Conservation (phyloP, 2,113 vertebrate species). For the Psittacus erithacus region DNA sequence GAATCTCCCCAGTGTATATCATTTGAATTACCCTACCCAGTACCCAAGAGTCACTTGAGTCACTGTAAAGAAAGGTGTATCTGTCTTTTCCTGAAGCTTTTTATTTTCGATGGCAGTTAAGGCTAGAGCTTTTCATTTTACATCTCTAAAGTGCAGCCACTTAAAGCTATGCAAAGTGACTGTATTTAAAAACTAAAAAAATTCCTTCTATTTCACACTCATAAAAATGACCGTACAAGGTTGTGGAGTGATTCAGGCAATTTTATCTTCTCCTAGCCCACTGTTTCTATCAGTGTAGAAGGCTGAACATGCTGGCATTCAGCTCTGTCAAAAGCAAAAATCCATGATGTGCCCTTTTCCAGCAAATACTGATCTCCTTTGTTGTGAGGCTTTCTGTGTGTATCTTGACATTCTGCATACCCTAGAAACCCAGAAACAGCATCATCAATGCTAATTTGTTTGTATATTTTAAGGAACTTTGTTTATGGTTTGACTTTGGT, state of each 20-base stretch:
- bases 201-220: not conserved
- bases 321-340: not conserved
- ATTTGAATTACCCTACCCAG: not conserved
- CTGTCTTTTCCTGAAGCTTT: not conserved
- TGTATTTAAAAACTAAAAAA: not conserved
- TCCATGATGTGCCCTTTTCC: slow-evolving; percentile 14
- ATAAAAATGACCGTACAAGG: not conserved
- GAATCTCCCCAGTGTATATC: not conserved
- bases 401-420: not conserved
- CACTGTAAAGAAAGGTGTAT: not conserved
- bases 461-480: slow-evolving; percentile 22
- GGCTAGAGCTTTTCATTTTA: not conserved
- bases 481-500: not conserved
- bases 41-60: not conserved
- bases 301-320: not conserved
- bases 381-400: slow-evolving; percentile 34
- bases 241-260: not conserved
- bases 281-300: not conserved
- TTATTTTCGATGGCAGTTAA: not conserved
- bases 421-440: slow-evolving; percentile 17
- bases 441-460: slow-evolving; percentile 26
- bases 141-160: not conserved
- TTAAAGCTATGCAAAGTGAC: not conserved
- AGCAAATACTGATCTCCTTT: slow-evolving; percentile 34
- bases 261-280: not conserved